Conservation (phyloP, 64 coral and sea anemone species). For the Montipora cactus region DNA sequence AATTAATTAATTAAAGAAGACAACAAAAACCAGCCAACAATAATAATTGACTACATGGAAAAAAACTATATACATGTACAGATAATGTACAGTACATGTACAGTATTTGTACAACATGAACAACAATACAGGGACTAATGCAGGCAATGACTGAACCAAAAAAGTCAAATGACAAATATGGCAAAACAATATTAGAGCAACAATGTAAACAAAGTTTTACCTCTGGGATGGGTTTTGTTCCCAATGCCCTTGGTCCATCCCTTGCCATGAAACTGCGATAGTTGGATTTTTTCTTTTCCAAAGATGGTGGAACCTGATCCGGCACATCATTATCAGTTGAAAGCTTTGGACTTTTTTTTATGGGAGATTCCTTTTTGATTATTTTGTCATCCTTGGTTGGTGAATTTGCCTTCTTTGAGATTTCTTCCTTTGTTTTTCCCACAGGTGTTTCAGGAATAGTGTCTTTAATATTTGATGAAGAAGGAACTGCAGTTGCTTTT, state of each 20-base stretch:
- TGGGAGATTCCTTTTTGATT: constrained; percentile 54
- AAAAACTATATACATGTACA: too few relatives aligned
- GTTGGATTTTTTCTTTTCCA: constrained; percentile 90
- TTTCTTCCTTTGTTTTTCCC: constrained; percentile 1
- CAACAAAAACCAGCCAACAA: too few relatives aligned
- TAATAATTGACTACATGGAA: too few relatives aligned
- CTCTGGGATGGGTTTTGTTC: constrained; percentile 88
- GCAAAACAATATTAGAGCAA: too few relatives aligned
- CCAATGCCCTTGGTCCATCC: constrained; percentile 81
- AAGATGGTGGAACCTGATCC: constrained; percentile 77
- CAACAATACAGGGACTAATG: too few relatives aligned
- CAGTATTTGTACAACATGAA: too few relatives aligned
- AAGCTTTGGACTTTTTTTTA: constrained; percentile 53
- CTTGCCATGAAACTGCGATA: constrained; percentile 91
- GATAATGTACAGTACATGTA: too few relatives aligned
- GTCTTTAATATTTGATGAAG: constrained; percentile 15
- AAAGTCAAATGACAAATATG: too few relatives aligned
- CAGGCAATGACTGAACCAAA: too few relatives aligned
- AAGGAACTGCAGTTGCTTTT: constrained; percentile 36
- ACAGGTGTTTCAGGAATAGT: constrained; percentile 11
- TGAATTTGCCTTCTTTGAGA: constrained; percentile 52
- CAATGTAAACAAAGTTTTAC: background rate
- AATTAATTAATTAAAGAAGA: too few relatives aligned
- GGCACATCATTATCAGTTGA: background rate
- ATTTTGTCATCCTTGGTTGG: constrained; percentile 39